phyloP scores from a whole-genome alignment of 2,797 vertebrate species.

The Melopsittacus undulatus region DNA sequence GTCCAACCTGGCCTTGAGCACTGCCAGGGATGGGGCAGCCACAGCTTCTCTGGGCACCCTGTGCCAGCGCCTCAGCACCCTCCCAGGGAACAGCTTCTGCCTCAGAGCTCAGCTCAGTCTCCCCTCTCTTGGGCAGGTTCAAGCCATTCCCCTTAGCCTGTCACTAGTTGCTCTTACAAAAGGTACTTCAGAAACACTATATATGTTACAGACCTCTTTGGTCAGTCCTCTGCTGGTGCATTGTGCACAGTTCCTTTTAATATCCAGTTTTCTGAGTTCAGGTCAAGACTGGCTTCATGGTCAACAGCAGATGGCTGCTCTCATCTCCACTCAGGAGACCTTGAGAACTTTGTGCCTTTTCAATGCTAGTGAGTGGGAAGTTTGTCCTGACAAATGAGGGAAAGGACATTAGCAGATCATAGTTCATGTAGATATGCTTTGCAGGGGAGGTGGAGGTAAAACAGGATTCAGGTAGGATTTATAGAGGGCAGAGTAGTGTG shows the following conservation, averaged over 20 bases:
- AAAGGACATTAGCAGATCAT: background rate
- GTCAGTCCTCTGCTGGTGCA: background rate
- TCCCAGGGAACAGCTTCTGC: no score
- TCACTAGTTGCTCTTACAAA: no score
- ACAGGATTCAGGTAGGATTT: background rate
- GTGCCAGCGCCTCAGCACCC: no score
- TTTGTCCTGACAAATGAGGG: background rate
- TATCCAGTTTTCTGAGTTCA: background rate
- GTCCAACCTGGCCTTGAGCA: no score
- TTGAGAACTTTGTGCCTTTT: background rate
- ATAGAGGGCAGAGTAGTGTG: fast-evolving
- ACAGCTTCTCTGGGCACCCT: no score
- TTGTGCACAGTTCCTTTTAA: background rate
- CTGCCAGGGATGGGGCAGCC: no score
- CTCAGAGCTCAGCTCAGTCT: no score
- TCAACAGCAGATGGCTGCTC: background rate
- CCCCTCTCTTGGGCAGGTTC: no score
- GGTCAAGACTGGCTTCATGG: background rate
- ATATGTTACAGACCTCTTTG: background rate
- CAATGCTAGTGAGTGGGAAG: background rate
- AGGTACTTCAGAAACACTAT: background rate
- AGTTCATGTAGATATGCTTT: fast-evolving
- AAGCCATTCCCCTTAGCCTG: no score
- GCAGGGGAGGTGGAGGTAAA: background rate
- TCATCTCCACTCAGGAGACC: fast-evolving